These are phyloP conservation scores for Pelodiscus sinensis DNA, from an alignment of 2,113 vertebrate genomes.

Conservation along the genomic window DNA sequence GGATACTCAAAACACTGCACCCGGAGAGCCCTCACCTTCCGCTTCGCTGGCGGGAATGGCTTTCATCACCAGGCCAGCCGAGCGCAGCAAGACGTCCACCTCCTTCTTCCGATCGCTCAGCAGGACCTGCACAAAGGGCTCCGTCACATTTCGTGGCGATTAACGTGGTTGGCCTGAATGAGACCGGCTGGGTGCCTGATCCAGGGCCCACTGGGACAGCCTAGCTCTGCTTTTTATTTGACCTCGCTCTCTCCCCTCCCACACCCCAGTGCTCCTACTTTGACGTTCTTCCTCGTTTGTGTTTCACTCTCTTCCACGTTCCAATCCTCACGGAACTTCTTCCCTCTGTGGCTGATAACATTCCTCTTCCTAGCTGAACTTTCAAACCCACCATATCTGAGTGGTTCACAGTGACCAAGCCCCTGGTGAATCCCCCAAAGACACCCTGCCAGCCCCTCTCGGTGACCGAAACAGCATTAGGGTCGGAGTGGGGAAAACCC, in stretches of 20 bases:
- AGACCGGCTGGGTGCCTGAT: neutral
- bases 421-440: neutral
- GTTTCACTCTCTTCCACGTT: neutral
- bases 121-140: constrained; percentile 76
- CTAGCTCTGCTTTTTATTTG: neutral
- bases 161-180: neutral
- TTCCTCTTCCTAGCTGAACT: neutral
- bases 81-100: constrained; percentile 76
- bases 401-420: neutral
- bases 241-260: neutral
- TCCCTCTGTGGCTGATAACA: neutral
- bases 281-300: neutral
- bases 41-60: constrained; percentile 80
- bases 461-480: neutral
- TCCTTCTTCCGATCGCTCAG: constrained; percentile 85
- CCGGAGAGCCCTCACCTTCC: constrained; percentile 78
- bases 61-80: constrained; percentile 81
- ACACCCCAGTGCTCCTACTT: neutral
- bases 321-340: neutral
- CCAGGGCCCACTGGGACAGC: neutral
- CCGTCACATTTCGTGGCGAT: neutral
- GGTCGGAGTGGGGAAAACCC: neutral
- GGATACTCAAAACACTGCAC: neutral
- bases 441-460: neutral
- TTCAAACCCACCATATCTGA: neutral